Percentiles rank a stretch among this genome's conserved stretches.
These are phyloP conservation scores for Neodiprion lecontei DNA, from an alignment of 1,140 invertebrate species.

Conservation along the genomic window DNA sequence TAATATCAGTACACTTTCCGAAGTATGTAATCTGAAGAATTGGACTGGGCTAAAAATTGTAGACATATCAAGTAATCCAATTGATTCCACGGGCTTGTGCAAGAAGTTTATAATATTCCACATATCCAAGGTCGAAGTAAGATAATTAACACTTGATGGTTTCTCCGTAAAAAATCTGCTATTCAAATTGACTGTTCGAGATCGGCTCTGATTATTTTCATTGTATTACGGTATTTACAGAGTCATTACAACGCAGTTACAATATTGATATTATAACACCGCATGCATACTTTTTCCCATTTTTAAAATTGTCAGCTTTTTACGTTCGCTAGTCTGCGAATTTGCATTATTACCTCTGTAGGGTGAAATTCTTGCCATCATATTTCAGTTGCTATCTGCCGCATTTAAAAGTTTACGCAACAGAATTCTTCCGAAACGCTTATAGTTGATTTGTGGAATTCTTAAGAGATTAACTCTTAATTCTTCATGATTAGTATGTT, in stretches of 20 bases:
- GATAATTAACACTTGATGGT: background rate
- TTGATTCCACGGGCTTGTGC: conserved; percentile 20
- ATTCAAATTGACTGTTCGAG: too few species aligned
- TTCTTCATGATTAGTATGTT: conserved; percentile 26
- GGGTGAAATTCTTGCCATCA: too few species aligned
- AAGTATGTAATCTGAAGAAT: conserved; percentile 33
- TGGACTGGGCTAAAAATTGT: conserved; percentile 30
- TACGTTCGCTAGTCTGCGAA: background rate
- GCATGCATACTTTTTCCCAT: background rate
- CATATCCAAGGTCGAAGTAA: conserved; percentile 13
- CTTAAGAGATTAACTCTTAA: too few species aligned
- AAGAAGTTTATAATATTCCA: conserved; percentile 32
- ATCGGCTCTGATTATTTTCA: too few species aligned
- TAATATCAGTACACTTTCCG: conserved; percentile 22
- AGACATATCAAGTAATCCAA: conserved; percentile 31
- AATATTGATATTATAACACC: too few species aligned
- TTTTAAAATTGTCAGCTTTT: background rate
- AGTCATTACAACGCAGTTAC: too few species aligned
- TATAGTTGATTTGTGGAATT: background rate
- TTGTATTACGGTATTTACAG: too few species aligned
- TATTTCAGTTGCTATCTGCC: too few species aligned
- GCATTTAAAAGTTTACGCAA: too few species aligned
- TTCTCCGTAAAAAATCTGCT: too few species aligned
- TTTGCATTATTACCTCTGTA: background rate
- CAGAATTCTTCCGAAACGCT: conserved; percentile 7